Percentiles rank a stretch among this genome's conserved stretches.
phyloP scores from a whole-genome alignment of 2,797 vertebrate species.

The Aeoliscus strigatus region DNA sequence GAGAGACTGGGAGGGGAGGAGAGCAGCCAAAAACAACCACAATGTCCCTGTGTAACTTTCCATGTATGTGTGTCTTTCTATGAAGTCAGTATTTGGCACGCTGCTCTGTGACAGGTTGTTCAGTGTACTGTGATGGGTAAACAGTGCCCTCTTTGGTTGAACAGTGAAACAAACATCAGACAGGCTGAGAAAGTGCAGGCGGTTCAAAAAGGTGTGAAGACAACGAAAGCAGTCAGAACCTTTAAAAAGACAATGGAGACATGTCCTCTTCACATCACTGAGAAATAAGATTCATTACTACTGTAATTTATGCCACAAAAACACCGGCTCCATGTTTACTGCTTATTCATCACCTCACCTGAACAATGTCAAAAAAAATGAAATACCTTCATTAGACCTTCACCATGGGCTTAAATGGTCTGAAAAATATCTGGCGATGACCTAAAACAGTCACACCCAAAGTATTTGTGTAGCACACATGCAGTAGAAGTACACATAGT shows the following conservation, averaged over 20 bases:
- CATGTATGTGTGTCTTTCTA: slow-evolving; percentile 34
- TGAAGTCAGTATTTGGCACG: slow-evolving; percentile 66
- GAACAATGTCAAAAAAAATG: too few relatives aligned
- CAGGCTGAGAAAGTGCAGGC: slow-evolving; percentile 4
- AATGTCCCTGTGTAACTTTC: slow-evolving; percentile 59
- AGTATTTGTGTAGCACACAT: too few relatives aligned
- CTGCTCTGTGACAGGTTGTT: slow-evolving; percentile 31
- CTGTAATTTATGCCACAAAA: too few relatives aligned
- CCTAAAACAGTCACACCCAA: too few relatives aligned
- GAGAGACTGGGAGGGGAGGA: slow-evolving; percentile 46
- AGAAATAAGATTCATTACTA: too few relatives aligned
- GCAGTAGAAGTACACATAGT: too few relatives aligned
- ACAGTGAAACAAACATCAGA: slow-evolving; percentile 4
- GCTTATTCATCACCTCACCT: too few relatives aligned
- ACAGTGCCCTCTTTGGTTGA: slow-evolving; percentile 59
- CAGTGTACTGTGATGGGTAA: slow-evolving; percentile 24
- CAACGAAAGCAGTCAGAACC: background rate
- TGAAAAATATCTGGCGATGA: too few relatives aligned
- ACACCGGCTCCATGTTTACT: too few relatives aligned
- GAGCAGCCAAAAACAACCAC: slow-evolving; percentile 67
- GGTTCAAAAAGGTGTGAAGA: slow-evolving; percentile 9
- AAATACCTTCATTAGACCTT: too few relatives aligned
- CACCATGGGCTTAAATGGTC: too few relatives aligned
- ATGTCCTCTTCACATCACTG: too few relatives aligned
- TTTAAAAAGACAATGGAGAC: background rate